These are phyloP conservation scores for Microcebus ravelobensis DNA, from an alignment of 2,113 vertebrate species.

Conservation along the genomic window DNA sequence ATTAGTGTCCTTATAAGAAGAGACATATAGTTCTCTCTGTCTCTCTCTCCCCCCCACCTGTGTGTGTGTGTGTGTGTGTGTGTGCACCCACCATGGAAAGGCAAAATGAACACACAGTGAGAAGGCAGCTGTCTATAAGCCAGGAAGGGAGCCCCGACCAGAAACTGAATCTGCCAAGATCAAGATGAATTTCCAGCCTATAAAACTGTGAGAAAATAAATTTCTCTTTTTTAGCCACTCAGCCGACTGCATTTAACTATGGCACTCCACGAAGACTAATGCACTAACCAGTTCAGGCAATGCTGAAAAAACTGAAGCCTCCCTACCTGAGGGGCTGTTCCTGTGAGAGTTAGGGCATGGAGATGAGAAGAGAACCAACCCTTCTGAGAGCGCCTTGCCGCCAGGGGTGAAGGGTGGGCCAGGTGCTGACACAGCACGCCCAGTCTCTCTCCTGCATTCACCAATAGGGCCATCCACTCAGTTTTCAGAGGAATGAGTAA, in stretches of 20 bases:
- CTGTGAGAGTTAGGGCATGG: background rate
- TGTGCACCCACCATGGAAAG: background rate
- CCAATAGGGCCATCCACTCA: background rate
- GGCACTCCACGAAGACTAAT: background rate
- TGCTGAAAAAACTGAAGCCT: background rate
- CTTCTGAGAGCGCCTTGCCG: background rate
- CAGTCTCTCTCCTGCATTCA: background rate
- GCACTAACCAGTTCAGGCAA: background rate
- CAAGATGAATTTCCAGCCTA: background rate
- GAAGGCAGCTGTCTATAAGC: background rate
- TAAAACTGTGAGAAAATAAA: background rate
- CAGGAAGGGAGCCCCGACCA: background rate
- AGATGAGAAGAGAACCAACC: background rate
- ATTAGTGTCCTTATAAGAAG: background rate
- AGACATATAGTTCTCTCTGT: fast-evolving
- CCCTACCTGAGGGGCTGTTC: background rate
- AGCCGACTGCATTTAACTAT: background rate
- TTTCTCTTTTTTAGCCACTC: background rate
- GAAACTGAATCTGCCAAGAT: background rate
- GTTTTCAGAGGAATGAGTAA: background rate
- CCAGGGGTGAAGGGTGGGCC: background rate
- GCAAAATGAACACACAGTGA: background rate
- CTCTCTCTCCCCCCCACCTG: no score
- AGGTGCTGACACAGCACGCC: fast-evolving
- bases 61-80: fast-evolving